Evolutionary conservation across 2,888 invertebrate genomes (phyloP), one percentile per base, ranked within the genome.

Genomic region (Patella depressa): DNA sequence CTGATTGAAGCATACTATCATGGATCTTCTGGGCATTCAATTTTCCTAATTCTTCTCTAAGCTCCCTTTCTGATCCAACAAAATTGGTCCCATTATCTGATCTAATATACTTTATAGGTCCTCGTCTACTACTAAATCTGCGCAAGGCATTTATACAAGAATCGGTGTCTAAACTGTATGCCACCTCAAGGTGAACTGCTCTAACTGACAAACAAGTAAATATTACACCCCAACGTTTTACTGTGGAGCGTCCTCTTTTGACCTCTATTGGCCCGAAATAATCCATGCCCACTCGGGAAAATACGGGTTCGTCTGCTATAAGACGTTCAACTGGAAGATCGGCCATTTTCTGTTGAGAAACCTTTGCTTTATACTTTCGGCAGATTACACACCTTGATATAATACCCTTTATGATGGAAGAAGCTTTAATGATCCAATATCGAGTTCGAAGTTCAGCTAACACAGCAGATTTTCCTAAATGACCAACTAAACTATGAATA

Each of bases 31-130:
- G 53, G 19, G 29, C 19, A 57, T 83, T 79, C 80, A 75, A 80
- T 34, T 73, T 75, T 15, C 70, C n/a, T 14, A 82, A 78, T 53
- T 65, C 65, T 34, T 75, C 70, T 78, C 59, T 53, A 17, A 81
- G 15, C 65, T 83, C 82, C 29, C 59, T 73, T 54, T 80, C 74
- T 11, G 77, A 78, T 53, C 80, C 81, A 15, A 83, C 80, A 7
- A 81, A 29, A 55, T 81, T 80, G 4, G 80, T 76, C 3, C 81
- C 80, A 71, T 81, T 79, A 53, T 81, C 80, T 2, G 76, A 79
- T 17, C 71, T 45, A 11, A 79, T 71, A 12, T n/a, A 15, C 24
- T 65, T 72, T 7, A 72, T 34, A 17, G 29, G 14, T 29, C 80
- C 78, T 74, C 81, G 71, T 19, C 77, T 53, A 11, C 77, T 75